Evolutionary conservation across 2,888 invertebrate species (phyloP).

Genomic region (Drosophila aldrichi): DNA sequence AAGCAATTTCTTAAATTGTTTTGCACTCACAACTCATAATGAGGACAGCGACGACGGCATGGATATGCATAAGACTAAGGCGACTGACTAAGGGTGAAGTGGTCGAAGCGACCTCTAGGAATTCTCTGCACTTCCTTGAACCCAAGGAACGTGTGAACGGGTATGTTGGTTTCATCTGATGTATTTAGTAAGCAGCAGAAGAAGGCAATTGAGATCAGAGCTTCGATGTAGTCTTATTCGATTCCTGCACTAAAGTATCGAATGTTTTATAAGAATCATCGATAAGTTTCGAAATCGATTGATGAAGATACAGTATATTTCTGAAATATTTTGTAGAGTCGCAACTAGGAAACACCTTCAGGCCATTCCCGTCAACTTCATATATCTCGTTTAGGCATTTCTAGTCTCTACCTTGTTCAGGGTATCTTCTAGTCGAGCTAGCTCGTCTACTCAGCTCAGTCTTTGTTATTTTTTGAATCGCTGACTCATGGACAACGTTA

Average conservation of each 20-base stretch:
- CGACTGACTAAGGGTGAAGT: slow-evolving; percentile 1
- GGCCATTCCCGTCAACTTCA: too few species aligned
- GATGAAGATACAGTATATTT: background rate
- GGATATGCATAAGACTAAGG: slow-evolving; percentile 18
- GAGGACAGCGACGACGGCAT: slow-evolving; percentile 33
- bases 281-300: background rate
- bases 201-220: background rate
- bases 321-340: too few species aligned
- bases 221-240: background rate
- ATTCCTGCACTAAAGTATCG: background rate
- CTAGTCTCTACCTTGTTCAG: background rate
- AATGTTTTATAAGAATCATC: background rate
- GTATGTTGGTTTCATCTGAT: background rate
- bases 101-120: slow-evolving; percentile 5
- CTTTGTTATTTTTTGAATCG: slow-evolving; percentile 12
- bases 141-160: background rate
- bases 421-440: background rate
- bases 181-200: background rate
- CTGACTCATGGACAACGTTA: slow-evolving; percentile 67
- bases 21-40: slow-evolving; percentile 67
- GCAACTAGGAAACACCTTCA: too few species aligned
- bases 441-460: background rate
- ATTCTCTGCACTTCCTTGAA: background rate
- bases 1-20: slow-evolving; percentile 73
- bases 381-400: too few species aligned